phyloP scores from a whole-genome alignment of 2,797 vertebrate species.

The Fundulus diaphanus region DNA sequence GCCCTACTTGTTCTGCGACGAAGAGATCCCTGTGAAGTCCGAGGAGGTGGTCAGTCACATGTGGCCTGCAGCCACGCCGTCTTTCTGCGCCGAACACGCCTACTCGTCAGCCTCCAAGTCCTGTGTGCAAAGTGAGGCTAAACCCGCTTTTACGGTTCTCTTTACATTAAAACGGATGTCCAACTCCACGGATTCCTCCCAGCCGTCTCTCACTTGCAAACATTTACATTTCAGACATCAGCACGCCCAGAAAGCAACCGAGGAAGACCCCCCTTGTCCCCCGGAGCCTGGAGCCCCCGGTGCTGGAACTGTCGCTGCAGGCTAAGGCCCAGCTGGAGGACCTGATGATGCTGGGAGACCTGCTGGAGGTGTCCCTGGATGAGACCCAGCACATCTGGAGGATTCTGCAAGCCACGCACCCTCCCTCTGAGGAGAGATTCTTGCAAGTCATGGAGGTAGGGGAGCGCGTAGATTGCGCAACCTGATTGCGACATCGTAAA shows the following conservation, averaged over 20 bases:
- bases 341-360: slow-evolving; percentile 98
- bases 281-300: slow-evolving; percentile 94
- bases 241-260: slow-evolving; percentile 93
- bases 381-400: slow-evolving; percentile 99
- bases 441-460: slow-evolving; percentile 96
- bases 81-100: slow-evolving; percentile 96
- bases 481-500: slow-evolving; percentile 23
- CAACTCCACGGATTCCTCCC: background rate
- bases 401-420: slow-evolving; percentile 97
- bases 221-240: slow-evolving; percentile 78
- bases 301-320: slow-evolving; percentile 90
- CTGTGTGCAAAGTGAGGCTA: slow-evolving; percentile 91
- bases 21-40: slow-evolving; percentile 98
- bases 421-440: slow-evolving; percentile 95
- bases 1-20: slow-evolving; percentile 97
- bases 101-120: slow-evolving; percentile 98
- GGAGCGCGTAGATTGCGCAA: slow-evolving; percentile 44
- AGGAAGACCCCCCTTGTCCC: slow-evolving; percentile 95
- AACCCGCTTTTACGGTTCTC: background rate
- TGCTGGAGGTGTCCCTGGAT: slow-evolving; percentile 96
- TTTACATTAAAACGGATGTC: background rate
- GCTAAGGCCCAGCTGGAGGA: slow-evolving; percentile 96
- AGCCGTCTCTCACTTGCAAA: background rate
- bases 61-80: slow-evolving; percentile 91
- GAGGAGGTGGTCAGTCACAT: slow-evolving; percentile 99